phyloP scores from a whole-genome alignment of 2,113 vertebrate genomes.

The Campylomormyrus numenius region DNA sequence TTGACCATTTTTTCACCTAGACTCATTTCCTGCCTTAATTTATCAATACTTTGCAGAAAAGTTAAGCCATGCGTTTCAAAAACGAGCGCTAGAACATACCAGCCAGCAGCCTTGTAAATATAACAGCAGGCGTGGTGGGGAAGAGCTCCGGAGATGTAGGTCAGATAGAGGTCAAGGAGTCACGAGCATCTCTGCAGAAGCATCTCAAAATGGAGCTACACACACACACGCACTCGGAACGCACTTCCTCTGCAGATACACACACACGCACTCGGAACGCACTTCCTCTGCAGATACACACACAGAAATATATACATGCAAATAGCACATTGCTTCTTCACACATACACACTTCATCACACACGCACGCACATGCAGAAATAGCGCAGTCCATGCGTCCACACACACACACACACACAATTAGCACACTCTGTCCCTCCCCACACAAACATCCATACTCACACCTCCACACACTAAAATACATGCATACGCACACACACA shows the following conservation, averaged over 20 bases:
- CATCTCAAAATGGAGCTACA: background rate
- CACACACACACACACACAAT: background rate
- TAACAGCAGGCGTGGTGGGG: background rate
- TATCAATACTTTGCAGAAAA: background rate
- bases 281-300: background rate
- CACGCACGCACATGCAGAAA: background rate
- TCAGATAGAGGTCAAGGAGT: background rate
- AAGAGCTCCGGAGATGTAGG: background rate
- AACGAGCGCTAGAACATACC: background rate
- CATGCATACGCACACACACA: background rate
- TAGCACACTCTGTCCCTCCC: background rate
- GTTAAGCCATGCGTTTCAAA: background rate
- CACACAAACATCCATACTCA: background rate
- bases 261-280: background rate
- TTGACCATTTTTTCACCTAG: background rate
- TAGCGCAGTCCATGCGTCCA: background rate
- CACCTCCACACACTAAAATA: background rate
- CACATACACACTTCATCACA: background rate
- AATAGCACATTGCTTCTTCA: background rate
- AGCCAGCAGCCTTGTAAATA: background rate
- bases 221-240: background rate
- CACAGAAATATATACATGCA: background rate
- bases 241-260: background rate
- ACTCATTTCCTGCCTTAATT: background rate
- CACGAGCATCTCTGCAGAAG: background rate